Conservation (phyloP, 1,140 invertebrate genomes). For the Sycophaga agraensis region DNA sequence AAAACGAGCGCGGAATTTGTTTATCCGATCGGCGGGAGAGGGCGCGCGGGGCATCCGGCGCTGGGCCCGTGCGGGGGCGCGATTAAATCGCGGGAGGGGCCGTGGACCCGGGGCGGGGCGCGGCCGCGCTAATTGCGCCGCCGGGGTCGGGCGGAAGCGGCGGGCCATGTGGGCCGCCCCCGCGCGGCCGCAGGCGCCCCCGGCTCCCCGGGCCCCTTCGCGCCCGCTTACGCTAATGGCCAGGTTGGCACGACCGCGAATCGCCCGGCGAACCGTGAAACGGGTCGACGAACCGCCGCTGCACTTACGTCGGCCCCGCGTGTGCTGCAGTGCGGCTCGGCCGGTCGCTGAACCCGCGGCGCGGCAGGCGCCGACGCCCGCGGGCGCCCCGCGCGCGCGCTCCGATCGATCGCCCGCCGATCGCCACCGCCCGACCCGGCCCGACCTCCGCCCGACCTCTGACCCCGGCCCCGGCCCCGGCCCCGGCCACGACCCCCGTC, state of each 20-base stretch:
- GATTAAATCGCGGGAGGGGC: too few species aligned
- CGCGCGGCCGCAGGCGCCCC: too few species aligned
- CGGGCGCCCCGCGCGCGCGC: neutral
- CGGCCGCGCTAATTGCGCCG: neutral
- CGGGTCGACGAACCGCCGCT: slow-evolving; percentile 28
- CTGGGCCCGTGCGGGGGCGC: too few species aligned
- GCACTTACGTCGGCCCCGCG: neutral
- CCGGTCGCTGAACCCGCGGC: too few species aligned
- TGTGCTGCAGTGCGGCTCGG: too few species aligned
- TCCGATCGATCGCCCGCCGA: neutral
- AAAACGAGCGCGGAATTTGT: neutral
- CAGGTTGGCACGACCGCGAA: slow-evolving; percentile 8
- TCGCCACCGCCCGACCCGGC: neutral
- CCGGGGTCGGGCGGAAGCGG: neutral
- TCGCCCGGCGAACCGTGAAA: slow-evolving; percentile 22
- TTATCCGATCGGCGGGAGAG: slow-evolving; percentile 5
- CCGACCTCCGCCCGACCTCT: neutral
- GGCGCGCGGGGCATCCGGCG: neutral
- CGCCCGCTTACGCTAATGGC: too few species aligned
- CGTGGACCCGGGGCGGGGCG: too few species aligned
- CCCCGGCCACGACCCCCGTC: too few species aligned
- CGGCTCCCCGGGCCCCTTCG: too few species aligned
- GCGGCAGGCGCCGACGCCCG: too few species aligned
- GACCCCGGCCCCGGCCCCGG: too few species aligned
- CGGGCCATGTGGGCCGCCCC: neutral